Base-by-base conservation (phyloP, 1,140 invertebrate genomes). In the Asobara japonica region DNA sequence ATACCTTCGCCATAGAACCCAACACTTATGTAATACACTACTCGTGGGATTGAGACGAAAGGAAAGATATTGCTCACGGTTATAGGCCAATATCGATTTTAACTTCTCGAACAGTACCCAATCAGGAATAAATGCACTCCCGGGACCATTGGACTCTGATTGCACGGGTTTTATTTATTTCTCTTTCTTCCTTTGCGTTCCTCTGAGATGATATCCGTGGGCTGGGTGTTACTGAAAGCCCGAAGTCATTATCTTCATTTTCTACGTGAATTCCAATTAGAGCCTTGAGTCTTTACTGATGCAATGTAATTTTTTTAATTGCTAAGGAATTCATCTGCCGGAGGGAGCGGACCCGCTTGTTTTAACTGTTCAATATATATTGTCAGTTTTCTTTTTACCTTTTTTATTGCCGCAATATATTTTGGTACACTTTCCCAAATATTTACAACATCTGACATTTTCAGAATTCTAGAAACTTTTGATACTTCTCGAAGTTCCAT, bases 61-160 rank as follows among this genome's bases (percentile, higher is more conserved):
- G 25, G 11, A 60, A 60, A 60, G 51, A 60, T 60, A 60, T 22
- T 60, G 20, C 22, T 60, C 22, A 27, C 11, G 22, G 51, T 29
- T 60, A 60, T 60, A n/a, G 51, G 51, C 51, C 51, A 60, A 45
- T 60, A 60, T 60, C 51, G 51, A 60, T 60, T 60, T 60, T 27
- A n/a, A 25, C 51, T 60, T 11, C 51, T 60, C 51, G 27, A 25
- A 29, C 22, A 60, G 51, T 29, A 27, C 11, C 51, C 51, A 60
- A 60, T 60, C 51, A 60, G 27, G 27, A 60, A 60, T 60, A 60
- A 60, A 60, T 60, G 27, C 51, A 29, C 51, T 60, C 22, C 10
- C 27, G 22, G 51, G 51, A 29, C 51, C 22, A 29, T 60, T 60
- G 51, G 41, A 3, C 22, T 60, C 27, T 60, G 51, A 60, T 60